A percentile compares a stretch with the other conserved stretches of the same genome.
phyloP scores from a whole-genome alignment of 2,797 vertebrate genomes.

The Adelosebastes latens region DNA sequence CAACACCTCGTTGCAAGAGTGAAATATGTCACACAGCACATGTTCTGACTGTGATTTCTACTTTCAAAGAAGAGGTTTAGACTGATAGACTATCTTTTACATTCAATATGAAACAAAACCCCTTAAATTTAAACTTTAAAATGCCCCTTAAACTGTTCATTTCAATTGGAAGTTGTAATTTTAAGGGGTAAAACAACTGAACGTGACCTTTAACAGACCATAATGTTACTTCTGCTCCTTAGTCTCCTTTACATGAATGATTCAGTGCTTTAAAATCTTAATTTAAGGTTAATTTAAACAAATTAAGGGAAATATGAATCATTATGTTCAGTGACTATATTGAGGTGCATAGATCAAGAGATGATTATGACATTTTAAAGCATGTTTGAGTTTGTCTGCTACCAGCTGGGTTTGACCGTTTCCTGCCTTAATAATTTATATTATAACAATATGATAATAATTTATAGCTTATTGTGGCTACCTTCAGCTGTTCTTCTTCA shows the following conservation, averaged over 20 bases:
- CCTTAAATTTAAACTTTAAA: not conserved
- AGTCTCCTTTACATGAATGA: too few relatives aligned
- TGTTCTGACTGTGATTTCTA: not conserved
- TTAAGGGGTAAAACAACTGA: not conserved
- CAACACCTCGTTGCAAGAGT: constrained; percentile 20
- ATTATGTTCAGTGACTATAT: too few relatives aligned
- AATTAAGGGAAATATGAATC: too few relatives aligned
- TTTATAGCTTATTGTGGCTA: too few relatives aligned
- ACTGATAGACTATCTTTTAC: not conserved
- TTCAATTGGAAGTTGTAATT: not conserved
- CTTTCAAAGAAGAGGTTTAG: not conserved
- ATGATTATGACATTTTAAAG: not conserved
- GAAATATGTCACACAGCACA: not conserved
- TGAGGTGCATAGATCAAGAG: too few relatives aligned
- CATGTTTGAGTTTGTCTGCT: not conserved
- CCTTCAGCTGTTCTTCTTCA: too few relatives aligned
- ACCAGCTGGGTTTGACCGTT: too few relatives aligned
- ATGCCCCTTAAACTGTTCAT: not conserved
- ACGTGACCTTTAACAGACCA: too few relatives aligned
- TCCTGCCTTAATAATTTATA: too few relatives aligned
- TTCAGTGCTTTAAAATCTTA: too few relatives aligned
- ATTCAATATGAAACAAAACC: not conserved
- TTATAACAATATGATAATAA: too few relatives aligned
- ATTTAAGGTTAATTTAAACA: not conserved
- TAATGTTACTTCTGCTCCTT: too few relatives aligned